Percentiles rank a stretch among this genome's conserved stretches.
Evolutionary conservation across 2,888 invertebrate genomes (phyloP).

Genomic region (Xanthia togata): DNA sequence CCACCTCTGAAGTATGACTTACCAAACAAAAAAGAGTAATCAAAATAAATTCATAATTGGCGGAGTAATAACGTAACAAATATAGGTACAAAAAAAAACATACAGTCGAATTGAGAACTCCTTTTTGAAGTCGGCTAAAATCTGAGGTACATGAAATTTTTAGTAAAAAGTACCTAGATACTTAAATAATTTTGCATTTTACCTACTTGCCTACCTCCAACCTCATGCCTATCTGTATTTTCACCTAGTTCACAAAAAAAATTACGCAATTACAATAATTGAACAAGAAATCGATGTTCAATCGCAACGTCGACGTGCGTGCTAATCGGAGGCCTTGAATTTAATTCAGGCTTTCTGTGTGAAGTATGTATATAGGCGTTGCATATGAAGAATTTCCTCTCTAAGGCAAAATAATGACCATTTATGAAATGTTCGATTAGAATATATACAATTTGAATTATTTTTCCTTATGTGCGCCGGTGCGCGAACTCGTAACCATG

Average conservation of each 20-base stretch:
- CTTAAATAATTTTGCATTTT: neutral
- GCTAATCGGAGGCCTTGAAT: slow-evolving; percentile 37
- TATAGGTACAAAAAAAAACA: too few relatives aligned
- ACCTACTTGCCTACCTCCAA: neutral
- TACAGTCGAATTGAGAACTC: too few relatives aligned
- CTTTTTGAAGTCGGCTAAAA: neutral
- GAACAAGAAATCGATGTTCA: slow-evolving; percentile 47
- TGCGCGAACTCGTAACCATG: neutral
- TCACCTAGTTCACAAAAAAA: slow-evolving; percentile 1
- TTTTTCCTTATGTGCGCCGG: neutral
- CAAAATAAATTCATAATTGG: too few relatives aligned
- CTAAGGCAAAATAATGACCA: neutral
- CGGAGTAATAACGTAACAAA: too few relatives aligned
- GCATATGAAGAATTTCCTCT: slow-evolving; percentile 6
- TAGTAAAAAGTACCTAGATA: neutral
- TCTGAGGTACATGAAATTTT: neutral
- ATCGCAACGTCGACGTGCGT: slow-evolving; percentile 25
- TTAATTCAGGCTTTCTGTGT: slow-evolving; percentile 37
- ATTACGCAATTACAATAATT: slow-evolving; percentile 39
- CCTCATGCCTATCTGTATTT: neutral
- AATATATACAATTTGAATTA: neutral
- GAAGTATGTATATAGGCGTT: slow-evolving; percentile 17
- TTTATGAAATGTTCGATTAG: neutral
- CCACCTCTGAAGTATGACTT: too few relatives aligned
- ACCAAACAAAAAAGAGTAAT: too few relatives aligned